phyloP scores from a whole-genome alignment of 2,113 vertebrate species.

The Pedionomus torquatus region DNA sequence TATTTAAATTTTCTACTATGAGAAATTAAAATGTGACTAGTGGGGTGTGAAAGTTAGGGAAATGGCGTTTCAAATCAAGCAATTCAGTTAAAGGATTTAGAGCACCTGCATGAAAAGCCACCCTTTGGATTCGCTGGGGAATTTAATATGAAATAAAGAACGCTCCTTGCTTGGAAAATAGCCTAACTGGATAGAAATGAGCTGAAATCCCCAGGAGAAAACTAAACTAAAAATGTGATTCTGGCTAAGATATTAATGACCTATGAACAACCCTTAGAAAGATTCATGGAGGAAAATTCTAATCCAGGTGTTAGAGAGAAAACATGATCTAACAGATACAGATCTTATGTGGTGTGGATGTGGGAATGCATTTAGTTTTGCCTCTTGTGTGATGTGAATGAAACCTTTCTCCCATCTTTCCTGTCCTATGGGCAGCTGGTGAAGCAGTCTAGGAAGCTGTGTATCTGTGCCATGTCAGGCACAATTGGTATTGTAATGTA shows the following conservation, averaged over 20 bases:
- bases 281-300: not conserved
- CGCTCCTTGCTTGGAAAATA: not conserved
- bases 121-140: not conserved
- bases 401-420: not conserved
- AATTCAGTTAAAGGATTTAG: not conserved
- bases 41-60: conserved; percentile 16
- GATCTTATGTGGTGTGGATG: not conserved
- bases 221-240: not conserved
- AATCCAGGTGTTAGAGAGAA: not conserved
- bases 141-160: not conserved
- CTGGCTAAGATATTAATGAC: not conserved
- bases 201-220: not conserved
- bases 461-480: not conserved
- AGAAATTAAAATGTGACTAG: conserved; percentile 38
- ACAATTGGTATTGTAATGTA: not conserved
- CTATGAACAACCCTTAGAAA: not conserved
- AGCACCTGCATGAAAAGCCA: not conserved
- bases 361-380: not conserved
- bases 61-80: not conserved
- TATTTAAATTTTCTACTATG: conserved; percentile 31
- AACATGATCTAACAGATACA: not conserved
- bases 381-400: not conserved
- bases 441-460: not conserved
- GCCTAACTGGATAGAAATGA: not conserved
- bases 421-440: not conserved